Base-by-base conservation (phyloP, 2,797 vertebrate genomes). In the Moxostoma hubbsi region DNA sequence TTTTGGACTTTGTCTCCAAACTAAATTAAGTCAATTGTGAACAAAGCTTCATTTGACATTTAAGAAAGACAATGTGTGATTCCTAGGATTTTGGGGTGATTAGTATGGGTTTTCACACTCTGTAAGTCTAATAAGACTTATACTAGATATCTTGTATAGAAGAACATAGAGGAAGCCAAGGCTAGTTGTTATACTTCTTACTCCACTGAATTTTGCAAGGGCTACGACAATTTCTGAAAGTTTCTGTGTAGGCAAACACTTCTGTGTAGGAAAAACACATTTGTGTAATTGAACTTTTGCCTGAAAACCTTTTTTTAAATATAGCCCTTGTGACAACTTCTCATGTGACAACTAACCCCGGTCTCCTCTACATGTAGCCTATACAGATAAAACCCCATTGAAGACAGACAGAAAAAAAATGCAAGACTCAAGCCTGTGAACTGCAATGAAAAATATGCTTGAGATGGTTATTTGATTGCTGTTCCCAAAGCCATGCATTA, bases 371-470 rank as follows among this genome's bases (percentile, higher is more conserved):
- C 49, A 9, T 53, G 57, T 70, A 71, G 58, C 15, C 49, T 47
- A 46, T 54, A 62, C 15, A 54, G 36, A 71, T 47, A 53, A 67
- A 64, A 64, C 6, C 4, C 59, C 72, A 74, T 36, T 63, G 47
- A 53, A 64, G 51, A 71, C 51, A n/a, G 7, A 10, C 18, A 62
- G 18, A 66, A 59, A 18, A 67, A 47, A 7, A 59, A 51, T 9
- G 47, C 55, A 54, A n/a, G 51, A 71, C 58, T 57, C 50, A 64
- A 64, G 64, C 64, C 9, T 63, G 66, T 70, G 36, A 55, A 78
- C 67, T 71, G 49, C 61, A 78, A 63, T 78, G 59, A 67, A 71
- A 78, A 71, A 79, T 79, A 79, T 79, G 49, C 67, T 24, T 18
- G 59, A 62, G 49, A 24, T 62, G 49, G 58, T 63, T 78, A 70